Evolutionary conservation across 2,888 invertebrate genomes (phyloP).

Genomic region (Apamea sordens): DNA sequence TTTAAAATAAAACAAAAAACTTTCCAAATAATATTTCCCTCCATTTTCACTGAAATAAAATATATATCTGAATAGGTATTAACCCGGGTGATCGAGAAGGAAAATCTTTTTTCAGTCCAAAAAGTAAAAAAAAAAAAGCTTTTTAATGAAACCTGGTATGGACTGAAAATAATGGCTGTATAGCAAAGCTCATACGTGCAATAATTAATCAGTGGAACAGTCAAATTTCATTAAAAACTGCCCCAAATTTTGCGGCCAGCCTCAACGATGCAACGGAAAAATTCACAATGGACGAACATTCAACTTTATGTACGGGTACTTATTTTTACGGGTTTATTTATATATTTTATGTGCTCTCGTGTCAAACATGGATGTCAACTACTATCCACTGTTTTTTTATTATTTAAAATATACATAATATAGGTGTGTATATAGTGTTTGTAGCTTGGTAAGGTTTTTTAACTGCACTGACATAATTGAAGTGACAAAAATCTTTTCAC

Average conservation of each 20-base stretch:
- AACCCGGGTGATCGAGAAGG: background rate
- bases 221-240: slow-evolving; percentile 52
- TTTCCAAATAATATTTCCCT: background rate
- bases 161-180: slow-evolving; percentile 8
- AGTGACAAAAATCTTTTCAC: background rate
- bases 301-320: background rate
- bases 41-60: slow-evolving; percentile 7
- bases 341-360: slow-evolving; percentile 6
- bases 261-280: slow-evolving; percentile 18
- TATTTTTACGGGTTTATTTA: too few species aligned
- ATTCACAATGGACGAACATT: slow-evolving; percentile 27
- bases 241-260: slow-evolving; percentile 9
- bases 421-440: background rate
- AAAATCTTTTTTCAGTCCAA: background rate
- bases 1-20: background rate
- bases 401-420: background rate
- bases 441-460: background rate
- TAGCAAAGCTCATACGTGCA: slow-evolving; percentile 6
- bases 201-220: slow-evolving; percentile 44
- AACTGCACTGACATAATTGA: background rate
- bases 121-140: background rate
- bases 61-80: background rate
- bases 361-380: slow-evolving; percentile 19
- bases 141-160: background rate
- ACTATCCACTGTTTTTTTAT: background rate